Evolutionary conservation across 2,797 vertebrate genomes (phyloP), one percentile per base, ranked within the genome.

Genomic region (Enteromius anoplus): DNA sequence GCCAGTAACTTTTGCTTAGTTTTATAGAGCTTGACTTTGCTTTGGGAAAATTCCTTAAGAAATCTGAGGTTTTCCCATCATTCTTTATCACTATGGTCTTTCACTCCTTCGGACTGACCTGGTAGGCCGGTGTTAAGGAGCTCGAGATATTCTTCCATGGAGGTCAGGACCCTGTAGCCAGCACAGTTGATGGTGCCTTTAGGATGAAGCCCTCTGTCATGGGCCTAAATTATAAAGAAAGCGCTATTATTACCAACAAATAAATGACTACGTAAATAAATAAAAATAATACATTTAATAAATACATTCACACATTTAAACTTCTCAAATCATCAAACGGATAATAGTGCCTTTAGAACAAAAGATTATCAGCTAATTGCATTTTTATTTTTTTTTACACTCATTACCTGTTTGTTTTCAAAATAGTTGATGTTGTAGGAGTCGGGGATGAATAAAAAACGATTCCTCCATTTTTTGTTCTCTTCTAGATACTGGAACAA

Each of bases 381-480:
- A 15, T 7, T 45, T 45, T 69, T 45, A 53, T n/a, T 65, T 65
- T 32, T 2, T 49, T 21, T 11, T 37, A 7, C 34, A 58, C 3
- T 3, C 26, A 11, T 95, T 88, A 99, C 97, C 89, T 93, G 90
- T 90, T 96, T 96, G 93, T 93, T 98, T 82, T 98, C 97, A 0
- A 97, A 97, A 14, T 92, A 95, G 53, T 93, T 92, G 89, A 98
- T 92, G 82, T 93, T 94, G 0, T 99, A 98, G 85, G 96, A 95
- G 91, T 97, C 96, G 0, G 96, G 96, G 75, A 99, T 93, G 0
- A 96, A 94, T 1, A 97, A 92, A 89, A 96, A 98, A 34, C 95
- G 96, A 91, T 95, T 98, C 86, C 96, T 93, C 97, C 97, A 99
- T 85, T 97, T 99, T 93, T 96, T 98, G 90, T 92, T 98, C 86